These are phyloP conservation scores for Drosophila kepulauana DNA, from an alignment of 1,140 invertebrate species.

Conservation along the genomic window DNA sequence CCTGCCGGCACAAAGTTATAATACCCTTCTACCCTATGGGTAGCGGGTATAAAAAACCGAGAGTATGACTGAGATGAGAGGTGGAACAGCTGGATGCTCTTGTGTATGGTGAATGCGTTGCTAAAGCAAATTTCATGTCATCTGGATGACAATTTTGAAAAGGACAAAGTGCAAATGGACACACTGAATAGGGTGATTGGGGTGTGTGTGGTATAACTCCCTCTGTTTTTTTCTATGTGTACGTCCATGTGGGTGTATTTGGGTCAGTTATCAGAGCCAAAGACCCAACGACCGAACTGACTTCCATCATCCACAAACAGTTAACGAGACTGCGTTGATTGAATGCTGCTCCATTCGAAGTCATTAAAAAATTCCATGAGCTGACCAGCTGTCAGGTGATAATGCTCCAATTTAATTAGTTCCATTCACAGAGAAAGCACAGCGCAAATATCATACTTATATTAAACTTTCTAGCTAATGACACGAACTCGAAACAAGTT, in stretches of 20 bases:
- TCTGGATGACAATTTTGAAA: slow-evolving; percentile 50
- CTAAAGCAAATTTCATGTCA: slow-evolving; percentile 55
- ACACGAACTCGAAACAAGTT: neutral
- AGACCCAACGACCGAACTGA: slow-evolving; percentile 6
- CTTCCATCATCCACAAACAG: slow-evolving; percentile 36
- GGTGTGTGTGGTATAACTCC: neutral
- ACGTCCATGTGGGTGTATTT: neutral
- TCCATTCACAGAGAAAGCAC: neutral
- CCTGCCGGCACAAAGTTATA: too few relatives aligned
- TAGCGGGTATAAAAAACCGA: too few relatives aligned
- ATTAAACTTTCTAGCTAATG: neutral
- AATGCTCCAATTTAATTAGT: slow-evolving; percentile 28
- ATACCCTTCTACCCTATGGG: too few relatives aligned
- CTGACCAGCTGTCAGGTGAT: slow-evolving; percentile 27
- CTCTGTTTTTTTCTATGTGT: neutral
- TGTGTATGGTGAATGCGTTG: slow-evolving; percentile 31
- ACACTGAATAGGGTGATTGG: slow-evolving; percentile 12
- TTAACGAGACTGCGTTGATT: slow-evolving; percentile 43
- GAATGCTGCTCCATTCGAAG: slow-evolving; percentile 20
- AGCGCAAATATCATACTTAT: neutral
- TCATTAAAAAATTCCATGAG: slow-evolving; percentile 30
- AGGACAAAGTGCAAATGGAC: slow-evolving; percentile 54
- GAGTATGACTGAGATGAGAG: slow-evolving; percentile 3
- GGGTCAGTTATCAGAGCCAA: slow-evolving; percentile 25
- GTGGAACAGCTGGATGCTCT: slow-evolving; percentile 17